Percentiles rank a stretch among this genome's conserved stretches.
Evolutionary conservation across 64 coral and sea anemone genomes (phyloP).

Genomic region (Dendrophyllia cribrosa): DNA sequence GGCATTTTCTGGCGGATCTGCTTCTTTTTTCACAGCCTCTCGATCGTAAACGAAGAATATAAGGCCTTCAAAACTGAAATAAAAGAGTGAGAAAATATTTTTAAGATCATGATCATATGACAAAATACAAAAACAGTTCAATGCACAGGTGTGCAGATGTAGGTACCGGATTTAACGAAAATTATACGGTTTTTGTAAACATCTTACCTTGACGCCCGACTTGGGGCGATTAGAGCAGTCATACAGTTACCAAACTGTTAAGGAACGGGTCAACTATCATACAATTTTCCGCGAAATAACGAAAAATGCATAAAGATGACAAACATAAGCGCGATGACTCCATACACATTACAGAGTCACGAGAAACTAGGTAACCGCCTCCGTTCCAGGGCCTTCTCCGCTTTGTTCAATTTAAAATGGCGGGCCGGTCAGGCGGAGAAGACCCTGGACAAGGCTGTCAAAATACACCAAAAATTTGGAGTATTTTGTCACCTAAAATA

Average conservation of each 20-base stretch:
- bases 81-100: background rate
- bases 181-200: background rate
- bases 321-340: background rate
- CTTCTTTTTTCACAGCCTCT: conserved; percentile 87
- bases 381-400: too few relatives aligned
- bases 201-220: conserved; percentile 6
- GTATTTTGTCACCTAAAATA: too few relatives aligned
- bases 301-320: background rate
- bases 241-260: background rate
- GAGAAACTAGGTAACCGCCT: conserved; percentile 39
- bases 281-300: background rate
- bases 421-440: too few relatives aligned
- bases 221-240: conserved; percentile 13
- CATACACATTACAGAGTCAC: background rate
- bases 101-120: background rate
- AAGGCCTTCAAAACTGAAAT: conserved; percentile 82
- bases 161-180: background rate
- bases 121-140: too few relatives aligned
- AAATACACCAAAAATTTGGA: too few relatives aligned
- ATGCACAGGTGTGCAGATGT: background rate
- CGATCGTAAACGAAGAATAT: conserved; percentile 98
- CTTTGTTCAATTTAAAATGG: too few relatives aligned
- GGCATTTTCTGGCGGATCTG: conserved; percentile 91
- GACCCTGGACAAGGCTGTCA: too few relatives aligned
- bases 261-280: background rate